Conservation (phyloP, 2,888 invertebrate species). For the Xestoiulus laeticollis region DNA sequence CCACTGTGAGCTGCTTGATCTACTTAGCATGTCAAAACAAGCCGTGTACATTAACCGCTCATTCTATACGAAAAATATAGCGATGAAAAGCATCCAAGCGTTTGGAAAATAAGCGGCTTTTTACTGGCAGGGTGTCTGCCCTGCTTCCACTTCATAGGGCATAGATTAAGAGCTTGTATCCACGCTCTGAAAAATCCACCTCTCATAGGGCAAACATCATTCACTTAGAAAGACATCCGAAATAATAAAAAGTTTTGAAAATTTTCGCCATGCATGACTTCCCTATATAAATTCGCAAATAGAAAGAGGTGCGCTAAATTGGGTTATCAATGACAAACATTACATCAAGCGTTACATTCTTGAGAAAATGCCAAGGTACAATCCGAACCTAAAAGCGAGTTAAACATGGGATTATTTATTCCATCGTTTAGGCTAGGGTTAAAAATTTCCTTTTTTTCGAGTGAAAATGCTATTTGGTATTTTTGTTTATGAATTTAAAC, state of each 20-base stretch:
- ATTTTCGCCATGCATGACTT: neutral
- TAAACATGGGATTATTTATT: neutral
- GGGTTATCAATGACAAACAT: slow-evolving; percentile 8
- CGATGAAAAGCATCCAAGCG: neutral
- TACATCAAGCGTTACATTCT: slow-evolving; percentile 16
- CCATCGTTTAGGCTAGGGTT: neutral
- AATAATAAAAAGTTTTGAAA: neutral
- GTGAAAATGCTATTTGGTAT: neutral
- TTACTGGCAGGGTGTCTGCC: neutral
- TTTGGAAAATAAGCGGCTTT: neutral
- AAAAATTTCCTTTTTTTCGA: neutral
- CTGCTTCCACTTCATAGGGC: neutral
- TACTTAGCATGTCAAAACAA: slow-evolving; percentile 31
- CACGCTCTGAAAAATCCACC: neutral
- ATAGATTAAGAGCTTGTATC: neutral
- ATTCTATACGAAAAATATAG: neutral
- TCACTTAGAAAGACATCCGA: neutral
- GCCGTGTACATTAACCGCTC: neutral
- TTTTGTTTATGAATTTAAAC: neutral
- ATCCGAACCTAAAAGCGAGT: neutral
- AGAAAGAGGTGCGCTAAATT: neutral
- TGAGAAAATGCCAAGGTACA: neutral
- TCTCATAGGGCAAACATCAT: neutral
- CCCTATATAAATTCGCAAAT: neutral
- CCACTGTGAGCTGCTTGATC: neutral